phyloP scores from a whole-genome alignment of 2,888 invertebrate genomes.

The Acanthosepion lycidas region DNA sequence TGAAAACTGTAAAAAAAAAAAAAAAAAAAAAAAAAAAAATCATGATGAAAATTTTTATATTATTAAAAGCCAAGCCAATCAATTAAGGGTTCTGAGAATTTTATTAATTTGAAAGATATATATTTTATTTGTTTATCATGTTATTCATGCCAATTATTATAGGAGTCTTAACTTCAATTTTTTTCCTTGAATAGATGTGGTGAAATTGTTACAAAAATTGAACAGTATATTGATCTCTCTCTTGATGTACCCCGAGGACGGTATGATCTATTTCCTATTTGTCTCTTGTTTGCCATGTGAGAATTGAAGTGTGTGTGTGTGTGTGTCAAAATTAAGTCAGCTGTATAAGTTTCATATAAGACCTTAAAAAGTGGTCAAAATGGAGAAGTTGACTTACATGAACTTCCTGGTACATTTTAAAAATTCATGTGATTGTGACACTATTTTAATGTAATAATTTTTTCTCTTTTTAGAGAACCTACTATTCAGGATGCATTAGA shows the following conservation, averaged over 20 bases:
- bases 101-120: too few relatives aligned
- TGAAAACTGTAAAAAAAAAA: too few relatives aligned
- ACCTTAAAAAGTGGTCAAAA: neutral
- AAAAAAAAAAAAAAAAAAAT: too few relatives aligned
- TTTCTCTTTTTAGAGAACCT: constrained; percentile 55
- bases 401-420: too few relatives aligned
- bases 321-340: too few relatives aligned
- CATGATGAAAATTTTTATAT: too few relatives aligned
- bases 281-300: neutral
- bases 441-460: constrained; percentile 45
- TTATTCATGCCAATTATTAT: neutral
- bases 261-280: constrained; percentile 55
- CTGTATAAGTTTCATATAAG: neutral
- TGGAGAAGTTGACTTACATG: neutral
- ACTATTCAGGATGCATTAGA: constrained; percentile 69
- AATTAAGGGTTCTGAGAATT: too few relatives aligned
- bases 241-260: constrained; percentile 66
- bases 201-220: constrained; percentile 64
- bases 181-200: constrained; percentile 61
- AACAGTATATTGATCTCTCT: constrained; percentile 70
- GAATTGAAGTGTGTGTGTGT: too few relatives aligned
- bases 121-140: neutral
- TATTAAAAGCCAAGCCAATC: too few relatives aligned
- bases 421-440: too few relatives aligned
- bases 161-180: neutral